phyloP scores from a whole-genome alignment of 2,113 vertebrate genomes.

The Gila orcuttii region DNA sequence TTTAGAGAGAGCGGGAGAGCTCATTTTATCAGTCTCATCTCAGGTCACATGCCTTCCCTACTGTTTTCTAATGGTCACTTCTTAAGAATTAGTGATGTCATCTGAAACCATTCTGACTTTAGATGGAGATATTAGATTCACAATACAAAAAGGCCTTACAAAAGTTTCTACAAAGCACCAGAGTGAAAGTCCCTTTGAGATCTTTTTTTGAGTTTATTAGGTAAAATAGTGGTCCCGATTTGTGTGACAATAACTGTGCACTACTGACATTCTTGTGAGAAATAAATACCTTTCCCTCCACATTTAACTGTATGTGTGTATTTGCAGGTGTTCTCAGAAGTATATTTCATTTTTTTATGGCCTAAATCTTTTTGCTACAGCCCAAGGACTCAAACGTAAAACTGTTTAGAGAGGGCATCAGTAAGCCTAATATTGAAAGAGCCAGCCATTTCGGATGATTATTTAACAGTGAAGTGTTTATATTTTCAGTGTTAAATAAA shows the following conservation, averaged over 20 bases:
- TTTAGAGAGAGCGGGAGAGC: neutral
- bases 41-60: neutral
- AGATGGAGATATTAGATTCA: neutral
- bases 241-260: neutral
- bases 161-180: neutral
- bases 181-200: neutral
- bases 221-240: neutral
- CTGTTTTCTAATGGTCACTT: neutral
- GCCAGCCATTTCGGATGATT: neutral
- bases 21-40: slow-evolving; percentile 15
- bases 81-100: slow-evolving; percentile 4
- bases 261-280: neutral
- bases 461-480: neutral
- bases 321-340: slow-evolving; percentile 14
- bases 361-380: slow-evolving; percentile 17
- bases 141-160: neutral
- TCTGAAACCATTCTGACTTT: neutral
- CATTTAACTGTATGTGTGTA: slow-evolving; percentile 7
- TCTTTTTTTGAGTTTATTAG: neutral
- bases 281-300: neutral
- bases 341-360: slow-evolving; percentile 21
- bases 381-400: slow-evolving; percentile 10
- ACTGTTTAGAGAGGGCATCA: neutral
- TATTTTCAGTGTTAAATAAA: no score
- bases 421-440: neutral